Conservation (phyloP, 2,888 invertebrate genomes). For the Formica aserva region DNA sequence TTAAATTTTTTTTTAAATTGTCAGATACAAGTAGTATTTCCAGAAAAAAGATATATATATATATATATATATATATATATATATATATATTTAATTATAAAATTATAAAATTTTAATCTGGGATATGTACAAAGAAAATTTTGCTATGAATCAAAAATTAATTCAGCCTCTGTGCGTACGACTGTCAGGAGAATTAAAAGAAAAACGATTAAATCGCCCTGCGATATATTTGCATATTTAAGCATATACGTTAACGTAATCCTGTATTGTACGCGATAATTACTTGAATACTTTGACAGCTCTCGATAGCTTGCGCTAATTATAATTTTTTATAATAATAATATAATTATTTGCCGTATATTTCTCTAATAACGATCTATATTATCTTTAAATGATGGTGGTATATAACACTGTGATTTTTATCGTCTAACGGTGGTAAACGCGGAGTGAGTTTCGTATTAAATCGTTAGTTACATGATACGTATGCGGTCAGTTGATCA, state of each 20-base stretch:
- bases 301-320: neutral
- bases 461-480: constrained; percentile 32
- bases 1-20: neutral
- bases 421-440: constrained; percentile 8
- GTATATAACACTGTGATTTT: neutral
- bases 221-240: constrained; percentile 7
- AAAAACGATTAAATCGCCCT: neutral
- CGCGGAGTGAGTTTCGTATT: neutral
- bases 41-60: neutral
- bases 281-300: neutral
- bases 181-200: neutral
- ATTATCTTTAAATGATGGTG: constrained; percentile 10
- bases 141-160: neutral
- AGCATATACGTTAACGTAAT: constrained; percentile 9
- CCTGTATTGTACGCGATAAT: constrained; percentile 12
- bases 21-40: neutral
- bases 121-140: too few species aligned
- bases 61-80: neutral
- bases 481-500: constrained; percentile 4
- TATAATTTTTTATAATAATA: too few species aligned
- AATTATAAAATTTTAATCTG: too few species aligned
- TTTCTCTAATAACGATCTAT: constrained; percentile 1
- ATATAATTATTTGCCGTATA: constrained; percentile 5
- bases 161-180: neutral
- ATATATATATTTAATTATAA: too few species aligned